phyloP scores from a whole-genome alignment of 2,888 invertebrate species.

The Eupeodes luniger region DNA sequence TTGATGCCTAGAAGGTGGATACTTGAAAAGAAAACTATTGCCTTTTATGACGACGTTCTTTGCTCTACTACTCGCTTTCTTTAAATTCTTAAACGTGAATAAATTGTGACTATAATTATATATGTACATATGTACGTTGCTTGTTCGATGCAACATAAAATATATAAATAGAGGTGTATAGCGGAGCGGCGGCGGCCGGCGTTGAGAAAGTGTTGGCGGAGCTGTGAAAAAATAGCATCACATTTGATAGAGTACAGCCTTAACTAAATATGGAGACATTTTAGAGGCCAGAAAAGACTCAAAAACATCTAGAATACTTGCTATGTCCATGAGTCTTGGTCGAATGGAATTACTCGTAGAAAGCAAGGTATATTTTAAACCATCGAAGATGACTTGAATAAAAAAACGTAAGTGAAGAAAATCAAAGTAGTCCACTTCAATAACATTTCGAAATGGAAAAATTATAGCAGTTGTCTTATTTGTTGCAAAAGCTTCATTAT shows the following conservation, averaged over 20 bases:
- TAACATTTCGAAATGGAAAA: no score
- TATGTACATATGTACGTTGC: background rate
- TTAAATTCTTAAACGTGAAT: constrained; percentile 44
- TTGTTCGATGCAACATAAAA: background rate
- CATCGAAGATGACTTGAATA: no score
- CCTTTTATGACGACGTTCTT: constrained; percentile 55
- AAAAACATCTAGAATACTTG: background rate
- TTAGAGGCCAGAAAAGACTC: constrained; percentile 21
- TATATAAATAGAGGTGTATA: background rate
- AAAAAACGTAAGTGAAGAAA: no score
- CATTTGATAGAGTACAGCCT: background rate
- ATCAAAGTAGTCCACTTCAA: no score
- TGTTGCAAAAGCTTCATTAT: no score
- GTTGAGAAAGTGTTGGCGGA: background rate
- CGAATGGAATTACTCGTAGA: background rate
- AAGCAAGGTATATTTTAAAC: background rate
- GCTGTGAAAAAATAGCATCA: background rate
- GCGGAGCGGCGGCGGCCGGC: no score
- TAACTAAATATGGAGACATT: constrained; percentile 44
- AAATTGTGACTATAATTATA: constrained; percentile 61
- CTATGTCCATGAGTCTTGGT: background rate
- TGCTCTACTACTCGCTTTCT: background rate
- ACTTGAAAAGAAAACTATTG: constrained; percentile 52
- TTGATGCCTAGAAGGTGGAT: constrained; percentile 10
- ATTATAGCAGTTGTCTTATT: no score